Conservation (phyloP, 2,113 vertebrate species). For the Eurypyga helias region DNA sequence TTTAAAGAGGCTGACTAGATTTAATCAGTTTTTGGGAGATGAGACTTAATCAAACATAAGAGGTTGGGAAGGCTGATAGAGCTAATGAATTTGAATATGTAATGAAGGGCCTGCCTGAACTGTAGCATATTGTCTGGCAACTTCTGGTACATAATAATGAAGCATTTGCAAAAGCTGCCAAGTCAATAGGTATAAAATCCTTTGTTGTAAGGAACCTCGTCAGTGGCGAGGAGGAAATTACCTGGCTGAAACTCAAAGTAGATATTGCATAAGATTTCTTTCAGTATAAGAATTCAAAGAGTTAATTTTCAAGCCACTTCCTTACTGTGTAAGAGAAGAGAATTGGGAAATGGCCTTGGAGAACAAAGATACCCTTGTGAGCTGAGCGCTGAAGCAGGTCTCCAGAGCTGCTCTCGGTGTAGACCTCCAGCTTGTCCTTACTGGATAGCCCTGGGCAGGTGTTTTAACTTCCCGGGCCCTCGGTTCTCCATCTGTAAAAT, state of each 20-base stretch:
- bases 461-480: not conserved
- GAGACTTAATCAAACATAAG: slow-evolving; percentile 35
- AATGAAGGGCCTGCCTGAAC: not conserved
- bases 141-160: not conserved
- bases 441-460: not conserved
- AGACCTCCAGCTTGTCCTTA: not conserved
- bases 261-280: not conserved
- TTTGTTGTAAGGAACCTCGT: not conserved
- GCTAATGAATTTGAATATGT: not conserved
- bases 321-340: not conserved
- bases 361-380: not conserved
- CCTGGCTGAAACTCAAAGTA: not conserved
- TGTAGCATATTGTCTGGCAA: not conserved
- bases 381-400: not conserved
- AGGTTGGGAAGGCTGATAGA: not conserved
- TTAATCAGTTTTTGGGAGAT: slow-evolving; percentile 47
- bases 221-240: not conserved
- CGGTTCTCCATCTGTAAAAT: not conserved
- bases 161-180: not conserved
- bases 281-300: not conserved
- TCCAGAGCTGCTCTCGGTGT: not conserved
- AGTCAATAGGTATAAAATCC: not conserved
- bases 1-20: slow-evolving; percentile 7
- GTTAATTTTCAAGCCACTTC: not conserved
- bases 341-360: not conserved